phyloP scores from a whole-genome alignment of 2,797 vertebrate genomes.

The Sus cebifrons region DNA sequence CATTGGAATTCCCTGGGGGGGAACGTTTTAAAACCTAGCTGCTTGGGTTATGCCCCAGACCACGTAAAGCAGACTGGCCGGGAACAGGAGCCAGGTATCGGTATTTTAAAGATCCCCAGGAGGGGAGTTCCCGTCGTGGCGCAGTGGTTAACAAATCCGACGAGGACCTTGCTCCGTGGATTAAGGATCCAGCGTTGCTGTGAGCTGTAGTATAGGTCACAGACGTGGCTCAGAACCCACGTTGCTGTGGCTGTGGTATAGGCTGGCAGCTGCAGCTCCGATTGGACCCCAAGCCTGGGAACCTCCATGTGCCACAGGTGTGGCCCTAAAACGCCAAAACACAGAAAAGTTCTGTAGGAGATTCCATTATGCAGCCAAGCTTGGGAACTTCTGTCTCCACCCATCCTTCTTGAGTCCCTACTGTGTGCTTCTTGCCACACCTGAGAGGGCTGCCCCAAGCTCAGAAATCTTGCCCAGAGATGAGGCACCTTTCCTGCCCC shows the following conservation, averaged over 20 bases:
- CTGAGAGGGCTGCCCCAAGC: background rate
- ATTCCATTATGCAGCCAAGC: accelerated
- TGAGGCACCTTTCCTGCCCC: background rate
- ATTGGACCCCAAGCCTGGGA: no score
- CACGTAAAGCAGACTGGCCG: background rate
- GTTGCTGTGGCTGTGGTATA: no score
- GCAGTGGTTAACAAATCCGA: no score
- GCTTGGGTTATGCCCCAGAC: background rate
- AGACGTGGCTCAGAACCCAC: no score
- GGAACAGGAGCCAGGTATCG: accelerated
- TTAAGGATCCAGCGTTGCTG: no score
- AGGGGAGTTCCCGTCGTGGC: no score
- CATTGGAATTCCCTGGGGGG: background rate
- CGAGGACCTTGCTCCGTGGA: no score
- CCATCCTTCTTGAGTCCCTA: background rate
- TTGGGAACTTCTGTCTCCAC: background rate
- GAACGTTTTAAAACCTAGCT: no score
- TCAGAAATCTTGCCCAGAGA: background rate
- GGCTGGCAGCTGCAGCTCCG: no score
- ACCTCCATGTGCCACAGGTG: no score
- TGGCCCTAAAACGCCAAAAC: no score
- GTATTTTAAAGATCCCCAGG: background rate
- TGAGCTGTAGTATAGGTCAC: no score
- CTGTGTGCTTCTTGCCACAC: background rate
- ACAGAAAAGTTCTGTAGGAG: background rate